These are phyloP conservation scores for Argyresthia albistria DNA, from an alignment of 2,888 invertebrate species.

Conservation along the genomic window DNA sequence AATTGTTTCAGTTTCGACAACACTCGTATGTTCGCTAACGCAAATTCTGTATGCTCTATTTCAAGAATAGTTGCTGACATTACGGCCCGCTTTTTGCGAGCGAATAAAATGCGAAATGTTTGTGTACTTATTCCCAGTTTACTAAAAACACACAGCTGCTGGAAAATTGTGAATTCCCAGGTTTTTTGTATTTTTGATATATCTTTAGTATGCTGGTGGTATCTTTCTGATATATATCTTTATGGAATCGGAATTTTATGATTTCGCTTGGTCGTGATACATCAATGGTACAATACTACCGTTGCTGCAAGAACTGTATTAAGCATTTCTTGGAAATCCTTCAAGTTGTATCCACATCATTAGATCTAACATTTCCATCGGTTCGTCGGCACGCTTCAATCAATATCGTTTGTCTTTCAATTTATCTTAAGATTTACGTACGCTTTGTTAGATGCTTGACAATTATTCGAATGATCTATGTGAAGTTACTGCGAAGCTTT, in stretches of 20 bases:
- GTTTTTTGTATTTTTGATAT: too few relatives aligned
- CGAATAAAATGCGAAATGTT: conserved; percentile 30
- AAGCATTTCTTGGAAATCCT: conserved; percentile 28
- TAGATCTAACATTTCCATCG: conserved; percentile 17
- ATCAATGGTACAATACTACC: background rate
- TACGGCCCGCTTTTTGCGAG: conserved; percentile 44
- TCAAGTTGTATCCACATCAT: conserved; percentile 34
- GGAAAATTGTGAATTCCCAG: background rate
- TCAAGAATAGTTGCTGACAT: conserved; percentile 43
- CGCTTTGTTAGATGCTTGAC: conserved; percentile 44
- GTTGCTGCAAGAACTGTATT: background rate
- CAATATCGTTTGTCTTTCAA: conserved; percentile 45
- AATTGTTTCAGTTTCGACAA: conserved; percentile 39
- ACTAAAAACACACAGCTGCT: background rate
- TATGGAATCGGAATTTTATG: background rate
- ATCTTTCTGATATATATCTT: too few relatives aligned
- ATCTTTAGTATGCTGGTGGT: too few relatives aligned
- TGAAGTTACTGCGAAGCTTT: background rate
- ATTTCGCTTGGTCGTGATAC: too few relatives aligned
- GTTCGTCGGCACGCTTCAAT: conserved; percentile 28
- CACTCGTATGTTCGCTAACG: background rate
- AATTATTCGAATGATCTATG: conserved; percentile 35
- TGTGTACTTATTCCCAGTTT: conserved; percentile 3
- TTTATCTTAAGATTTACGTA: conserved; percentile 53
- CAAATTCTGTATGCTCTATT: conserved; percentile 44